Base-by-base conservation (phyloP, 37 sponge, comb jelly and placozoan species). In the Ephydatia muelleri region DNA sequence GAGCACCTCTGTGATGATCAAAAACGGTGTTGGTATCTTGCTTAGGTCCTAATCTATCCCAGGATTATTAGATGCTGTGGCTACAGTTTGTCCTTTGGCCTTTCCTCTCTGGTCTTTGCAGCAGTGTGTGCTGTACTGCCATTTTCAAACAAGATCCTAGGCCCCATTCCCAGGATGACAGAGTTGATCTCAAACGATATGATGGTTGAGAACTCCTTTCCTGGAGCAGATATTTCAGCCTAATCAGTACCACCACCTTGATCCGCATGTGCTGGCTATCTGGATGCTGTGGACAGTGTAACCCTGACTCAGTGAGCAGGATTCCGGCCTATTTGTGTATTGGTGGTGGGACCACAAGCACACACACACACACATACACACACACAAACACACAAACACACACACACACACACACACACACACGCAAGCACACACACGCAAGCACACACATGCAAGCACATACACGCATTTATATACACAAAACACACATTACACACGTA, bases 1-100 rank as follows among this genome's bases (percentile, higher is more conserved):
- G 57, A n/a, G n/a, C n/a, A n/a, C n/a, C n/a, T n/a, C n/a, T n/a
- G n/a, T n/a, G n/a, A n/a, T n/a, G n/a, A n/a, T n/a, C n/a, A n/a
- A n/a, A n/a, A n/a, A n/a, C n/a, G 57, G 57, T 57, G 57, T n/a
- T n/a, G n/a, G n/a, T n/a, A n/a, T 40, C 5, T 79, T 38, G 2
- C 32, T 2, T 27, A 94, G 95, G 21, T 85, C 2, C 19, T 82
- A n/a, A 39, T 94, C 64, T 94, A 48, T 65, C 92, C 91, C 22
- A 66, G 74, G 3, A 37, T 91, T 30, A 78, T 67, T 28, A 88
- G 85, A 33, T 85, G 79, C 3, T 30, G 88, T 6, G 92, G 92
- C 2, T 91, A 86, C 34, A 72, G 92, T n/a, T 21, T 68, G 22
- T 73, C 77, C 1, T 87, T 75, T 30, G n/a, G 67, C 33, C 32